Percentiles rank a stretch among this genome's conserved stretches.
These are phyloP conservation scores for Aselliscus stoliczkanus DNA, from an alignment of 2,797 vertebrate genomes.

Conservation along the genomic window DNA sequence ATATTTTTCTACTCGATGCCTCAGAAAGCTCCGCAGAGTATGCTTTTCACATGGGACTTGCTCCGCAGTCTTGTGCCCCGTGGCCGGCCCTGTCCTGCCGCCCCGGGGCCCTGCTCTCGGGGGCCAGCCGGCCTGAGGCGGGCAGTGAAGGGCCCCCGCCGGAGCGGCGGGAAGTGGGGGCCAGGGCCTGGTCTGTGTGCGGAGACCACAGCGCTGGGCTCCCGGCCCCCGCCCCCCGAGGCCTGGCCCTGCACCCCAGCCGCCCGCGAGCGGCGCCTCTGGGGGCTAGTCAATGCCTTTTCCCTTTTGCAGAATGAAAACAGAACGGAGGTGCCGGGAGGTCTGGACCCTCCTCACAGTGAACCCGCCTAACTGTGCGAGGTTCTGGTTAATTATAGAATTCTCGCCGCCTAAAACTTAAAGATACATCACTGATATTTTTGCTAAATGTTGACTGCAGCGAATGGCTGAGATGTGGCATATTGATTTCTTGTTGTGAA, in stretches of 20 bases:
- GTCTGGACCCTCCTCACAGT: constrained; percentile 49
- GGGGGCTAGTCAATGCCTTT: too few relatives aligned
- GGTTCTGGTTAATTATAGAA: constrained; percentile 81
- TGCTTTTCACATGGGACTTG: not conserved
- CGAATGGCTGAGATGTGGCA: constrained; percentile 90
- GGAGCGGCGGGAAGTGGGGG: not conserved
- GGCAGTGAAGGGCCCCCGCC: not conserved
- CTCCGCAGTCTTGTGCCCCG: not conserved
- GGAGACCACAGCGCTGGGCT: constrained; percentile 42
- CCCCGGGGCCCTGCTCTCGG: constrained; percentile 27
- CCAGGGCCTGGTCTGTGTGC: too few relatives aligned
- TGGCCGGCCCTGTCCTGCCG: too few relatives aligned
- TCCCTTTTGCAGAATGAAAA: constrained; percentile 61
- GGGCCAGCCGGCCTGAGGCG: not conserved
- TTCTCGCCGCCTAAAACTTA: constrained; percentile 76
- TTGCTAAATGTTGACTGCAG: constrained; percentile 86
- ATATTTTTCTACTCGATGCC: constrained; percentile 46
- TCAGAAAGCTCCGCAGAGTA: constrained; percentile 33
- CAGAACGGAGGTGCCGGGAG: constrained; percentile 69
- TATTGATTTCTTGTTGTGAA: constrained; percentile 99
- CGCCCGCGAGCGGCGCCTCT: too few relatives aligned
- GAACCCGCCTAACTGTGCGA: constrained; percentile 59
- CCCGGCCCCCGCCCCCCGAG: too few relatives aligned
- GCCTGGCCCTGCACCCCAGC: too few relatives aligned
- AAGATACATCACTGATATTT: constrained; percentile 77